Base-by-base conservation (phyloP, 2,888 invertebrate species). In the Muscina levida region DNA sequence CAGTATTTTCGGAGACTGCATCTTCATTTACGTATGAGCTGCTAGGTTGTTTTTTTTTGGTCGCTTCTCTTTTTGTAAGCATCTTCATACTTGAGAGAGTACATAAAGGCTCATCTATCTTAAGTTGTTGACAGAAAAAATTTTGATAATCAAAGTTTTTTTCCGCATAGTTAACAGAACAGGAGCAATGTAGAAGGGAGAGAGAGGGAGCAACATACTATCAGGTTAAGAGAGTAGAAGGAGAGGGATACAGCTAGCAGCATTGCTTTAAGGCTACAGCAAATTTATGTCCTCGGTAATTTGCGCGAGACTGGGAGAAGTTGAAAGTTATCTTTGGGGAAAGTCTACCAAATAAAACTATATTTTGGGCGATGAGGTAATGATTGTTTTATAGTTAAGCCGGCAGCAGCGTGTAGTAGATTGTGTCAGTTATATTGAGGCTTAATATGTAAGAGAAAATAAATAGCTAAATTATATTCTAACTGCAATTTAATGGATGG, bases 111-210 rank as follows among this genome's bases (percentile, higher is more conserved):
- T 77, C 73, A 77, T 77, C 77, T 73, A 71, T 77, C 77, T 81
- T 81, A 77, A 81, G 77, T 77, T 81, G 77, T 77, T 80, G 80
- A 81, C 77, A 77, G 81, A 81, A 72, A 72, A 77, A 81, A 74
- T 72, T 77, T 39, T 81, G 77, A 81, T 77, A 77, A 81, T 81
- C 81, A 81, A 81, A 77, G 74, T 81, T 81, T 73, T 81, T 73
- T 72, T 74, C 77, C 17, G 56, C 62, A 77, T 68, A 81, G 81
- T 81, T 81, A 74, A 19, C 31, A 57, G 42, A 42, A 13, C 62
- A 22, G 37, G 4, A 37, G 37, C 17, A 10, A 17, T 11, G 51
- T 11, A 51, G 11, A 44, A 44, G 44, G 44, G 11, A 11, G 11
- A 8, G n/a, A n/a, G n/a, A n/a, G n/a, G n/a, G n/a, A n/a, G n/a